A percentile compares a stretch with the other conserved stretches of the same genome.
These are phyloP conservation scores for Ochropacha duplaris DNA, from an alignment of 2,888 invertebrate species.

Conservation along the genomic window DNA sequence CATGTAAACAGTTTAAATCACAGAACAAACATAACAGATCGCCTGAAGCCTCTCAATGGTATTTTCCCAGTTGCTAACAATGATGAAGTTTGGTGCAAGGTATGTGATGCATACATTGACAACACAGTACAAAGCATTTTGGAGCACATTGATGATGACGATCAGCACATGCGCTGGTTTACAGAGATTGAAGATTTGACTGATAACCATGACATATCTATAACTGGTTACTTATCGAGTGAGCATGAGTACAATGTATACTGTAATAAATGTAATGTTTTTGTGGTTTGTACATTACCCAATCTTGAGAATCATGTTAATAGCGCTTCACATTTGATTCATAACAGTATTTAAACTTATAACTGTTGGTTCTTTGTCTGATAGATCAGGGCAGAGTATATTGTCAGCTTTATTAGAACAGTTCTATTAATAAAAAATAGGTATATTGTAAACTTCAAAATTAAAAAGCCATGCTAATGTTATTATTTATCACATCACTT, in stretches of 20 bases:
- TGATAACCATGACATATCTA: constrained; percentile 49
- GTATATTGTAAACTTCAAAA: neutral
- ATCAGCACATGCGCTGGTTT: constrained; percentile 57
- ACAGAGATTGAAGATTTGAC: constrained; percentile 54
- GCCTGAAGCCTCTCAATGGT: constrained; percentile 54
- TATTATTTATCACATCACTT: neutral
- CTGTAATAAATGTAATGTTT: constrained; percentile 55
- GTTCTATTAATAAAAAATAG: neutral
- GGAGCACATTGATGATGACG: constrained; percentile 55
- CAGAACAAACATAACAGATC: constrained; percentile 49
- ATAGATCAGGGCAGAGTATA: neutral
- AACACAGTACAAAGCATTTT: constrained; percentile 45
- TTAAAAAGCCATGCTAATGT: neutral
- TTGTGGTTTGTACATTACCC: constrained; percentile 44
- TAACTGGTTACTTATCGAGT: constrained; percentile 45
- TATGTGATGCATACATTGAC: constrained; percentile 51
- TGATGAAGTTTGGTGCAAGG: constrained; percentile 59
- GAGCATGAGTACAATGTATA: constrained; percentile 54
- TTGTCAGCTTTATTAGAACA: neutral
- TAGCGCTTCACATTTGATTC: constrained; percentile 51
- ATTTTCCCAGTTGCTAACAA: constrained; percentile 49
- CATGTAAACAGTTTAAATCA: constrained; percentile 59
- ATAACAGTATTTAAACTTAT: constrained; percentile 36
- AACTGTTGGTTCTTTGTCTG: constrained; percentile 5
- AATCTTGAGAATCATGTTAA: constrained; percentile 53